Evolutionary conservation across 1,140 invertebrate species (phyloP).

Genomic region (Archegozetes longisetosus): DNA sequence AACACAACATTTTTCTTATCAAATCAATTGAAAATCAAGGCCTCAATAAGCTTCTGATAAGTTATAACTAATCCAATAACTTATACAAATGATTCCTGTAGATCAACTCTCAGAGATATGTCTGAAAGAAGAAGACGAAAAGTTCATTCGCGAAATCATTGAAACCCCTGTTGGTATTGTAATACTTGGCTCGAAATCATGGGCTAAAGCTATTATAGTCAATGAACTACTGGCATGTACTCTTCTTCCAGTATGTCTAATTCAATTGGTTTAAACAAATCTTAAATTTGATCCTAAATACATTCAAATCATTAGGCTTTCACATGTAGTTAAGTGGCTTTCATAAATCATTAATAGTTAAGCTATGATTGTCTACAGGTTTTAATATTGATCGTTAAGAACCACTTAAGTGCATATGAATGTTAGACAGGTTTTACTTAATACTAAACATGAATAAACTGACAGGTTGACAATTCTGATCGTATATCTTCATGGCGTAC

Average conservation of each 20-base stretch:
- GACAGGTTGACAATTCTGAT: not conserved
- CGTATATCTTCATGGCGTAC: conserved; percentile 36
- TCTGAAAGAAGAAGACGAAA: conserved; percentile 27
- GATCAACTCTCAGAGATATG: conserved; percentile 29
- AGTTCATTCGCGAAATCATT: conserved; percentile 30
- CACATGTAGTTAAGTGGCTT: too few relatives aligned
- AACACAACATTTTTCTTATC: too few relatives aligned
- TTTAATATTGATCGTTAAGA: too few relatives aligned
- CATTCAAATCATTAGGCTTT: not conserved
- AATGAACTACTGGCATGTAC: conserved; percentile 49
- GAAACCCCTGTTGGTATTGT: conserved; percentile 35
- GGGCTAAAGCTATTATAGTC: conserved; percentile 49
- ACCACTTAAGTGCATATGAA: too few relatives aligned
- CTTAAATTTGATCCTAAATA: not conserved
- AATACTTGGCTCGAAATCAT: conserved; percentile 48
- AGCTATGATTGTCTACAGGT: too few relatives aligned
- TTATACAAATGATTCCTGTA: too few relatives aligned
- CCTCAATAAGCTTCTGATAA: too few relatives aligned
- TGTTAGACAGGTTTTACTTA: too few relatives aligned
- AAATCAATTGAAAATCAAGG: too few relatives aligned
- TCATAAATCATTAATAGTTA: too few relatives aligned
- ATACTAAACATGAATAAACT: too few relatives aligned
- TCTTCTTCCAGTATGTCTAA: conserved; percentile 42
- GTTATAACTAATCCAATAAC: too few relatives aligned
- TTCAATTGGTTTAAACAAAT: conserved; percentile 9